Evolutionary conservation across 53 echinoderm and acorn worm species (phyloP).

Genomic region (Hippasteria phrygiana): DNA sequence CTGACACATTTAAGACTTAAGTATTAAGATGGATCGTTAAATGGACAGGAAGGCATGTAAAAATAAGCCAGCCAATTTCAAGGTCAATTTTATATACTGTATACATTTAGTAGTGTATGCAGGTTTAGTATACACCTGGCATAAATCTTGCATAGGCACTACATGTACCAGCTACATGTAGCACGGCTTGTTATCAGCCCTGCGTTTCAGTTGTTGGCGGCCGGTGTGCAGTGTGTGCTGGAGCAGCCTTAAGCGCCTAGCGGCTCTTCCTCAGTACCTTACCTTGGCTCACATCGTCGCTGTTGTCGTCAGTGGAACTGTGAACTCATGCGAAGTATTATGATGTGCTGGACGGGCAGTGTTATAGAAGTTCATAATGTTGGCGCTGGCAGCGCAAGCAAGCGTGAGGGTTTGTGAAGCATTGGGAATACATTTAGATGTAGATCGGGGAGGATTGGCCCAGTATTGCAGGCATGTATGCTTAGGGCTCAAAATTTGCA

Average conservation of each 20-base stretch:
- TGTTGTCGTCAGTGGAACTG: constrained; percentile 8
- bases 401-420: neutral
- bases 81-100: constrained; percentile 49
- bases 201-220: constrained; percentile 19
- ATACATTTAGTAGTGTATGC: neutral
- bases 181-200: constrained; percentile 17
- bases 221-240: constrained; percentile 9
- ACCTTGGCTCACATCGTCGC: constrained; percentile 1
- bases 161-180: neutral
- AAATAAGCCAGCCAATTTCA: constrained; percentile 32
- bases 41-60: constrained; percentile 21
- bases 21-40: neutral
- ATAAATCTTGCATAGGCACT: too few species aligned
- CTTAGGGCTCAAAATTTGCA: too few species aligned
- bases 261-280: constrained; percentile 30
- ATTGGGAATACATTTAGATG: neutral
- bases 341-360: constrained; percentile 6
- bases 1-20: neutral
- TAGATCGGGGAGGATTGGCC: neutral
- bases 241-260: neutral
- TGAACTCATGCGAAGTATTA: constrained; percentile 55
- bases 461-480: too few species aligned
- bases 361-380: neutral
- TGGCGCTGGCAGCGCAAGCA: neutral
- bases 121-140: too few species aligned